Evolutionary conservation across 2,797 vertebrate genomes (phyloP).

Genomic region (Lepus oiostolus): DNA sequence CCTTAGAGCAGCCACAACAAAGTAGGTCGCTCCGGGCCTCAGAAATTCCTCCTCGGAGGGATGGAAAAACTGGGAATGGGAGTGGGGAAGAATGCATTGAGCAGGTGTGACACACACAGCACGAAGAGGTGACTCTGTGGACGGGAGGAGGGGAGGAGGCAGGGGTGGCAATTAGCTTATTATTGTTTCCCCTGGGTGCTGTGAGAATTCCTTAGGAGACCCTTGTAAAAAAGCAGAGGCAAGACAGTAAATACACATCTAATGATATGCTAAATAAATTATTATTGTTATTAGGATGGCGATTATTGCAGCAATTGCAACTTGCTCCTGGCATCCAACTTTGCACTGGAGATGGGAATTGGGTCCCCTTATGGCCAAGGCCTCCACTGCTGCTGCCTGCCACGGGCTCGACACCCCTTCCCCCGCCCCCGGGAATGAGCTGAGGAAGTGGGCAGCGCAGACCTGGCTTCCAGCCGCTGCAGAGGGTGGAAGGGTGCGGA

Average conservation of each 20-base stretch:
- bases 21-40: not conserved
- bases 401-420: not conserved
- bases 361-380: conserved; percentile 59
- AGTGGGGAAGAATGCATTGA: not conserved
- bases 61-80: not conserved
- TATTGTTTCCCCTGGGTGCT: conserved; percentile 82
- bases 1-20: not conserved
- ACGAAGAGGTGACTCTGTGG: conserved; percentile 38
- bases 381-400: conserved; percentile 25
- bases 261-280: conserved; percentile 87
- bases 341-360: conserved; percentile 78
- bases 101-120: conserved; percentile 52
- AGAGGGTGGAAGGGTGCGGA: not conserved
- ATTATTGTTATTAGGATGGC: conserved; percentile 86
- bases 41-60: not conserved
- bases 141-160: not conserved
- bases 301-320: conserved; percentile 81
- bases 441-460: conserved; percentile 58
- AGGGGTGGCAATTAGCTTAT: conserved; percentile 70
- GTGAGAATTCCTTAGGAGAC: conserved; percentile 84
- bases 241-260: conserved; percentile 84
- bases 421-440: conserved; percentile 33
- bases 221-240: conserved; percentile 79
- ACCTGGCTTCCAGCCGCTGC: conserved; percentile 14
- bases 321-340: conserved; percentile 74